Evolutionary conservation across 2,888 invertebrate genomes (phyloP).

Genomic region (Sinodicranocentrus sp.): DNA sequence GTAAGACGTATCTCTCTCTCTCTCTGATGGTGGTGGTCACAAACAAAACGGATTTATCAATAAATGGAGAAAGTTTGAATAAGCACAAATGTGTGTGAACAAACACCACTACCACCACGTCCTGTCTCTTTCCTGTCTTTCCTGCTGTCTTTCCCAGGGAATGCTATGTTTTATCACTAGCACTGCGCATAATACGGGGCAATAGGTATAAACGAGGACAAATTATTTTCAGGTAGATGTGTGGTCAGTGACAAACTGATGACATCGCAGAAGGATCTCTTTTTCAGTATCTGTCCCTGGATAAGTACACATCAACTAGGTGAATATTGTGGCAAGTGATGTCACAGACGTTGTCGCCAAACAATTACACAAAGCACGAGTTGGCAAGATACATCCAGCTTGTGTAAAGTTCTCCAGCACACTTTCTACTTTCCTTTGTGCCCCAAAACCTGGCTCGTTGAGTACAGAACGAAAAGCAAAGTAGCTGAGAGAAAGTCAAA

Average conservation of each 20-base stretch:
- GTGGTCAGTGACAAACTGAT: conserved; percentile 58
- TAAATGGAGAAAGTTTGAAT: conserved; percentile 38
- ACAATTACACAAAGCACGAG: neutral
- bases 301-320: conserved; percentile 18
- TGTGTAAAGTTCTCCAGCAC: too few relatives aligned
- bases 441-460: too few relatives aligned
- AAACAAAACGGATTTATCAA: conserved; percentile 16
- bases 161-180: neutral
- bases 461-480: neutral
- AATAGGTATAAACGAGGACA: conserved; percentile 23
- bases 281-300: neutral
- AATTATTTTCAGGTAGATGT: conserved; percentile 28
- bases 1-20: too few relatives aligned
- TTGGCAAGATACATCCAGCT: neutral
- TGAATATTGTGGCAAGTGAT: conserved; percentile 45
- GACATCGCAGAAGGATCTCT: conserved; percentile 32
- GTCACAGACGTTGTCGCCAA: conserved; percentile 18
- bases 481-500: conserved; percentile 5
- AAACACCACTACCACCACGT: conserved; percentile 11
- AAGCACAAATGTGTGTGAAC: conserved; percentile 17
- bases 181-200: neutral
- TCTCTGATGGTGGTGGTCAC: neutral
- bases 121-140: neutral
- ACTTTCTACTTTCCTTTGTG: neutral
- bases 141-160: too few relatives aligned